Base-by-base conservation (phyloP, 1,140 invertebrate species). In the Caenorhabditis latens region DNA sequence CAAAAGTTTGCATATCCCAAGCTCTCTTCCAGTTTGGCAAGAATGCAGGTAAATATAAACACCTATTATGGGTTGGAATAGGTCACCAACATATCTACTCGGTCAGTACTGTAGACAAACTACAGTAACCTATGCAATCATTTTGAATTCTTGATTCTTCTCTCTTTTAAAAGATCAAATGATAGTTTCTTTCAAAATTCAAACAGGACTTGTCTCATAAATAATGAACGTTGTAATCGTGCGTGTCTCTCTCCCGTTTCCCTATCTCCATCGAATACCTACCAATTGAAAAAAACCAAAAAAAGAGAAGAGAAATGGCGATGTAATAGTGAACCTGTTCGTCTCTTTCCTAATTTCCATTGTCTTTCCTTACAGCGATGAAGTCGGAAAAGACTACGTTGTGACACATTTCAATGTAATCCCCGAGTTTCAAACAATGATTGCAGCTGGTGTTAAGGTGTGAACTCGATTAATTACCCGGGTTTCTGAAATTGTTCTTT, bases 1-100 rank as follows among this genome's bases (percentile, higher is more conserved):
- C 5, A 87, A 88, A 61, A 84, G 87, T 14, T 63, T 88, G 24
- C 84, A 88, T 53, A 86, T 86, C 55, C 86, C 86, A 19, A 63
- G 65, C 24, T 71, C 61, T 46, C 86, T 86, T 48, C 86, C 86
- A 63, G n/a, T 14, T 13, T 86, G 86, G 86, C 13, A 48, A 19
- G 86, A 86, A 9, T 86, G 86, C 32, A 83, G 61, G 86, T 86
- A 21, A 71, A 53, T 16, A 19, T 11, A 8, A 53, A 16, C 32
- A 32, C 32, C 0, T 32, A 32, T 32, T 32, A 1, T 32, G 32
- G 32, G 32, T 32, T 32, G 32, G 32, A 32, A 32, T 32, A 32
- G 32, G 0, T 32, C 32, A 32, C 0, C 32, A 32, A 32, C 32
- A 2, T 32, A 32, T 16, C 4, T 24, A 16, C 48, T 21, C 11